Conservation (phyloP, 92 coral and sea anemone genomes). For the Parazoanthus darwini region DNA sequence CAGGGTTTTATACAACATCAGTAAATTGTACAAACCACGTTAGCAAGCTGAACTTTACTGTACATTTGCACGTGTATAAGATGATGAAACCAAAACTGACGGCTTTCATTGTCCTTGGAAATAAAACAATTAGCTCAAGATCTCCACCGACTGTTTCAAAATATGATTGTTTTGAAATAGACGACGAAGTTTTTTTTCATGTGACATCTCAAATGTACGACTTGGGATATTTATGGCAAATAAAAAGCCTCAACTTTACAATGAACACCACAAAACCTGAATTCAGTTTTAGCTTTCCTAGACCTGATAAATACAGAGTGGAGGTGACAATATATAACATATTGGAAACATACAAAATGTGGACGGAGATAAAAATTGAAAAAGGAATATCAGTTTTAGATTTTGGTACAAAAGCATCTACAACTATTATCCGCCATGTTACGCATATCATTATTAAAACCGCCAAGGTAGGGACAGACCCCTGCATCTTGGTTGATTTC, state of each 20-base stretch:
- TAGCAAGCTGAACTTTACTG: constrained; percentile 45
- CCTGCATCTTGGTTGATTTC: constrained; percentile 54
- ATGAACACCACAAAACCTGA: not conserved
- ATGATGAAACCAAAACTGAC: constrained; percentile 54
- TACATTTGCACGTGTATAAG: constrained; percentile 54
- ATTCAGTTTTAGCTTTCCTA: constrained; percentile 15
- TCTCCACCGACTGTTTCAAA: constrained; percentile 10
- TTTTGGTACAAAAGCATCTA: constrained; percentile 11
- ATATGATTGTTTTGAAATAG: constrained; percentile 16
- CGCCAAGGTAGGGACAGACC: constrained; percentile 42
- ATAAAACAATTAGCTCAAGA: constrained; percentile 4
- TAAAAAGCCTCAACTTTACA: constrained; percentile 14
- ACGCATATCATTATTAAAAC: constrained; percentile 25
- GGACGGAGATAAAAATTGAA: constrained; percentile 25
- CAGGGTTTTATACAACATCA: constrained; percentile 51
- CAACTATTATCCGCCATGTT: constrained; percentile 44
- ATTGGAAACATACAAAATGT: constrained; percentile 1
- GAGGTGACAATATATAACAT: constrained; percentile 18
- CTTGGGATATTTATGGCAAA: constrained; percentile 21
- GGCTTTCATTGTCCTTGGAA: constrained; percentile 1
- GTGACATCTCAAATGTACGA: constrained; percentile 40
- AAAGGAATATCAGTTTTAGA: constrained; percentile 17
- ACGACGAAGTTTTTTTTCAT: not conserved
- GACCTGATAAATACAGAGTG: constrained; percentile 13
- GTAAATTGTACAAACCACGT: constrained; percentile 65